These are phyloP conservation scores for Melanostoma scalare DNA, from an alignment of 2,888 invertebrate species.

Conservation along the genomic window DNA sequence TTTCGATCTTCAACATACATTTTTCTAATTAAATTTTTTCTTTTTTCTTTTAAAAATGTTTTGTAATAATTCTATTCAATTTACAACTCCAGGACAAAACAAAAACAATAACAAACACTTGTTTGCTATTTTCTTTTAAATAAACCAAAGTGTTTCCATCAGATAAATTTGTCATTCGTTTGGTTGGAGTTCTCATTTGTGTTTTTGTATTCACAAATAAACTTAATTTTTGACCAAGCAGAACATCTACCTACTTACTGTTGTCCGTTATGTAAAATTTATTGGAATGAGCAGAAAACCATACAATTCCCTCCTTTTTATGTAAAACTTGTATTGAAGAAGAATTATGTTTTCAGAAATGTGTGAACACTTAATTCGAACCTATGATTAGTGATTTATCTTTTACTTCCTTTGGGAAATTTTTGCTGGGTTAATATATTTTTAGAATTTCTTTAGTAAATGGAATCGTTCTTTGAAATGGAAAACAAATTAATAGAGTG, in stretches of 20 bases:
- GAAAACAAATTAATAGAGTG: constrained; percentile 38
- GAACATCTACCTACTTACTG: constrained; percentile 39
- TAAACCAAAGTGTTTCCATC: background rate
- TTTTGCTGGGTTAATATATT: constrained; percentile 24
- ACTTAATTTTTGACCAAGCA: constrained; percentile 42
- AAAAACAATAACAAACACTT: too few species aligned
- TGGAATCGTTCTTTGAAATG: constrained; percentile 20
- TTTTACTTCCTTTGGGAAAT: constrained; percentile 34
- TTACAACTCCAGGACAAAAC: too few species aligned
- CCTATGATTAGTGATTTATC: constrained; percentile 59
- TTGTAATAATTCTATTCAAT: too few species aligned
- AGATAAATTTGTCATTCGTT: background rate
- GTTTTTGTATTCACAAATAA: constrained; percentile 18
- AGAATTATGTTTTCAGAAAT: constrained; percentile 54
- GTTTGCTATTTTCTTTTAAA: too few species aligned
- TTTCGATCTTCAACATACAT: too few species aligned
- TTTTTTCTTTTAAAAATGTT: too few species aligned
- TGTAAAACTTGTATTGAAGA: background rate
- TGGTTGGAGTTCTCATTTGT: background rate
- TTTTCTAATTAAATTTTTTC: too few species aligned
- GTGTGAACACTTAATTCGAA: constrained; percentile 62
- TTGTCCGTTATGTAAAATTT: constrained; percentile 30
- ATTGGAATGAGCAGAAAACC: constrained; percentile 48
- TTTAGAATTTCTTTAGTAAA: constrained; percentile 39
- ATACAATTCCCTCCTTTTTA: background rate